A percentile compares a stretch with the other conserved stretches of the same genome.
These are phyloP conservation scores for Paramacrobiotus metropolitanus DNA, from an alignment of 1,140 invertebrate species.

Conservation along the genomic window DNA sequence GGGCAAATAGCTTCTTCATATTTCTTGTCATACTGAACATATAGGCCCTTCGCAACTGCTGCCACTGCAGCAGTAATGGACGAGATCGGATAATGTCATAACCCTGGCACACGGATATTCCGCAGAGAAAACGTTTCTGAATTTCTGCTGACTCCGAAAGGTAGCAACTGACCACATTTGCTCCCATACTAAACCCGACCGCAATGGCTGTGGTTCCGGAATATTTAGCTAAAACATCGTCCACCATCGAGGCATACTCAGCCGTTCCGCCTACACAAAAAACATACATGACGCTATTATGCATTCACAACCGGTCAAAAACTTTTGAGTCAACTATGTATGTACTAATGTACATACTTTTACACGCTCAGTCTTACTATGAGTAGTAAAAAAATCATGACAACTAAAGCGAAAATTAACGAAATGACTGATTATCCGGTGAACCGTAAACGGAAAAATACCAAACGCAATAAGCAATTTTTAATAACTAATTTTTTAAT, in stretches of 20 bases:
- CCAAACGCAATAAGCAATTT: too few relatives aligned
- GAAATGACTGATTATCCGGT: too few relatives aligned
- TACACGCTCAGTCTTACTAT: too few relatives aligned
- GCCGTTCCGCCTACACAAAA: conserved; percentile 45
- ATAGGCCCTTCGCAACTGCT: conserved; percentile 61
- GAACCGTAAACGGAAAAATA: too few relatives aligned
- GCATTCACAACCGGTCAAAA: neutral
- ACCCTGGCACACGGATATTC: conserved; percentile 69
- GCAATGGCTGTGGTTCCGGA: conserved; percentile 47
- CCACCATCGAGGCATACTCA: conserved; percentile 55
- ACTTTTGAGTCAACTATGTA: too few relatives aligned
- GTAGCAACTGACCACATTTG: conserved; percentile 67
- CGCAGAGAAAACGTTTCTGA: conserved; percentile 43
- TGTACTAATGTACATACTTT: too few relatives aligned
- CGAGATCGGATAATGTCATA: conserved; percentile 48
- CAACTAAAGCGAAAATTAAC: too few relatives aligned
- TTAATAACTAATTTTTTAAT: too few relatives aligned
- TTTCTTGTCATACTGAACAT: conserved; percentile 78
- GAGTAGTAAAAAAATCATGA: too few relatives aligned
- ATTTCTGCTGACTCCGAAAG: conserved; percentile 37
- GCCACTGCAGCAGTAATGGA: conserved; percentile 53
- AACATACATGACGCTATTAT: conserved; percentile 9
- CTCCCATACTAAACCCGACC: conserved; percentile 70
- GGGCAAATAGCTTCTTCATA: conserved; percentile 53
- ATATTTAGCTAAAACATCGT: conserved; percentile 41